These are phyloP conservation scores for Drosophila emarginata DNA, from an alignment of 2,888 invertebrate genomes.

Conservation along the genomic window DNA sequence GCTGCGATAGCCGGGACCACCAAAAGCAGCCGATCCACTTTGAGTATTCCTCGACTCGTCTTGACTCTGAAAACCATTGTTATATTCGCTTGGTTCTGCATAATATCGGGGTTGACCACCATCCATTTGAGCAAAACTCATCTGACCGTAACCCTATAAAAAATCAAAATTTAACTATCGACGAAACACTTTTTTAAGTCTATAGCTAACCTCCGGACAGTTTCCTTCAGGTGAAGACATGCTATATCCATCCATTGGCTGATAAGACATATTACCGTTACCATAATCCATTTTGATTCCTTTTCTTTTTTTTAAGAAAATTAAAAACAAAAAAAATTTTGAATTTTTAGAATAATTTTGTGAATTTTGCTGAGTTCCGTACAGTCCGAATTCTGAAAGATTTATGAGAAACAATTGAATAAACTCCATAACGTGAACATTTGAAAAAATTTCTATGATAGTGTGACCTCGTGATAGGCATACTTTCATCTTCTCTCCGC, in stretches of 20 bases:
- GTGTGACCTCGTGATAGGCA: background rate
- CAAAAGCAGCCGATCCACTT: conserved; percentile 47
- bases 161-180: background rate
- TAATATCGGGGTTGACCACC: conserved; percentile 33
- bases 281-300: conserved; percentile 52
- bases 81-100: conserved; percentile 37
- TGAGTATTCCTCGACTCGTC: conserved; percentile 51
- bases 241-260: conserved; percentile 46
- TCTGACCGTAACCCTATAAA: conserved; percentile 24
- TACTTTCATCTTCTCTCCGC: background rate
- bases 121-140: conserved; percentile 23
- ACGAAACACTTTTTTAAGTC: background rate
- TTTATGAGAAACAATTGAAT: conserved; percentile 15
- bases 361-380: conserved; percentile 20
- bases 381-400: conserved; percentile 52
- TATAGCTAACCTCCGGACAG: conserved; percentile 40
- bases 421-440: background rate
- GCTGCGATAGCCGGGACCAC: conserved; percentile 65
- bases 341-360: conserved; percentile 1
- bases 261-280: conserved; percentile 46
- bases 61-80: conserved; percentile 31
- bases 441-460: background rate
- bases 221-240: conserved; percentile 51
- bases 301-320: background rate
- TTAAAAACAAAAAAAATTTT: background rate